Conservation (phyloP, 2,888 invertebrate genomes). For the Dermolepida albohirtum region DNA sequence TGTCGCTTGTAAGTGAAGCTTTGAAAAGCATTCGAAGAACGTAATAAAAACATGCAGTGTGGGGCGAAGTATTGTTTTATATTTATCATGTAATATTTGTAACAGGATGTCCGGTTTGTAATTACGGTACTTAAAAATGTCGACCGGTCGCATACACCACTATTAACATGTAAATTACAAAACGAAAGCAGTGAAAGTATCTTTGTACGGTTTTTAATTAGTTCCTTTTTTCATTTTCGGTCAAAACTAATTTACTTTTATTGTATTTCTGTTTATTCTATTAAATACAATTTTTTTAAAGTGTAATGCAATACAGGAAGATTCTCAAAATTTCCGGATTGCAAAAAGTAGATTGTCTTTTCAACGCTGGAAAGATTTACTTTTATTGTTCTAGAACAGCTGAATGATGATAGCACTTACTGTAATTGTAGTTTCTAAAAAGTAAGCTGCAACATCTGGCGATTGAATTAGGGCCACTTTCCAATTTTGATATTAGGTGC, state of each 20-base stretch:
- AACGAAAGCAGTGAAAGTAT: conserved; percentile 38
- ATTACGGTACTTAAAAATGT: conserved; percentile 37
- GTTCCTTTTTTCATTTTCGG: conserved; percentile 7
- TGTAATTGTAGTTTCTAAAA: no score
- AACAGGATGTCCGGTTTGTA: conserved; percentile 34
- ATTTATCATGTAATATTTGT: conserved; percentile 38
- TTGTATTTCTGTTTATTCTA: conserved; percentile 7
- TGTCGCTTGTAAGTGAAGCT: not conserved
- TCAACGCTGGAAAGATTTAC: no score
- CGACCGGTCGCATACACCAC: conserved; percentile 7
- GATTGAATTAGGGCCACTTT: no score
- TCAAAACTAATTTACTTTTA: not conserved
- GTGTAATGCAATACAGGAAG: not conserved
- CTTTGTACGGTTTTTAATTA: conserved; percentile 8
- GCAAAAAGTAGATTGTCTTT: no score
- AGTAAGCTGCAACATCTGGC: no score
- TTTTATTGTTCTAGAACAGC: no score
- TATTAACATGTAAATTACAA: conserved; percentile 33
- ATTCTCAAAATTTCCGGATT: no score
- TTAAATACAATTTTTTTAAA: not conserved
- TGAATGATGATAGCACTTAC: no score
- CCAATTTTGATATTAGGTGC: no score
- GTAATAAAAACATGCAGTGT: conserved; percentile 16
- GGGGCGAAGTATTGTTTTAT: conserved; percentile 28
- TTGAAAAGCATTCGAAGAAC: conserved; percentile 15